These are phyloP conservation scores for Podotricha telesiphe DNA, from an alignment of 2,888 invertebrate genomes.

Conservation along the genomic window DNA sequence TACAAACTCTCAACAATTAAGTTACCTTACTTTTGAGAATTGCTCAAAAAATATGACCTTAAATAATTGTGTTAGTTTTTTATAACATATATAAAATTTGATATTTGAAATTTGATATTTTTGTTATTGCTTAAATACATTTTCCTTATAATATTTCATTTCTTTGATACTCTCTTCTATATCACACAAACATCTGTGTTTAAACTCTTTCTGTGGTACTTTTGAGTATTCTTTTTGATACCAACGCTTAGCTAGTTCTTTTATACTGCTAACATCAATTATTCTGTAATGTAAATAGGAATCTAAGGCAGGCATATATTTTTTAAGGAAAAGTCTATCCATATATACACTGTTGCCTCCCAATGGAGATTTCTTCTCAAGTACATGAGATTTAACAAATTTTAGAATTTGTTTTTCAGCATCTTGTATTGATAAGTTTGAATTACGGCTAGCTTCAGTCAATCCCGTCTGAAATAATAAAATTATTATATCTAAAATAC, in stretches of 20 bases:
- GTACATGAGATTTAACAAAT: conserved; percentile 86
- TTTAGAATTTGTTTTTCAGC: conserved; percentile 89
- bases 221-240: conserved; percentile 83
- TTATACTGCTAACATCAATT: conserved; percentile 95
- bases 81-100: no score
- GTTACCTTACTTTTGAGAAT: no score
- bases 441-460: conserved; percentile 87
- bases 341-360: conserved; percentile 95
- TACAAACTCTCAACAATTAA: no score
- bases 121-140: conserved; percentile 77
- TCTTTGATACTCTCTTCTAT: conserved; percentile 94
- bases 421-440: conserved; percentile 84
- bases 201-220: conserved; percentile 85
- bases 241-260: conserved; percentile 93
- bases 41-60: no score
- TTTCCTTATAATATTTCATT: conserved; percentile 89
- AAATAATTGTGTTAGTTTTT: no score
- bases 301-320: conserved; percentile 91
- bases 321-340: conserved; percentile 91
- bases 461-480: conserved; percentile 89
- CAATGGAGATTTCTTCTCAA: conserved; percentile 86
- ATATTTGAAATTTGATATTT: no score
- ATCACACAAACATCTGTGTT: conserved; percentile 91
- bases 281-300: conserved; percentile 94
- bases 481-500: not conserved